Evolutionary conservation across 2,797 vertebrate species (phyloP).

Genomic region (Paedocypris micromegethes): DNA sequence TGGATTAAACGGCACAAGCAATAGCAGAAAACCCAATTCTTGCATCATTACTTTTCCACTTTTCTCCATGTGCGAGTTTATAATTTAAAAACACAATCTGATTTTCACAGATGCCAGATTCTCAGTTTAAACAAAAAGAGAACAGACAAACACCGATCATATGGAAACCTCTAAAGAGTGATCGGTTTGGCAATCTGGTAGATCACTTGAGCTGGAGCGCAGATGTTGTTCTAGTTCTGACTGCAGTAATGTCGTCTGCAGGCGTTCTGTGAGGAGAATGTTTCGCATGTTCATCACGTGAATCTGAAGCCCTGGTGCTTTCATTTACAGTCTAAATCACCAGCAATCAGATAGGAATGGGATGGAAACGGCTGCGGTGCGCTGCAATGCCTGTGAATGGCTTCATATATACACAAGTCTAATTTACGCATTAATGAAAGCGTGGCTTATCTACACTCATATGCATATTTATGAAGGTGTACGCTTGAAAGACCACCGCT

Average conservation of each 20-base stretch:
- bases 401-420: constrained; percentile 8
- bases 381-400: not conserved
- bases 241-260: constrained; percentile 6
- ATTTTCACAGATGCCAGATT: too few species aligned
- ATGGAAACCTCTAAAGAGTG: not conserved
- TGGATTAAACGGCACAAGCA: too few species aligned
- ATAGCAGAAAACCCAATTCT: too few species aligned
- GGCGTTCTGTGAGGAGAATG: constrained; percentile 14
- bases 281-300: constrained; percentile 3
- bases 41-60: too few species aligned
- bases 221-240: not conserved
- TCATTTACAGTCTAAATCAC: not conserved
- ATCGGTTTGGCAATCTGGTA: constrained; percentile 4
- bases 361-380: not conserved
- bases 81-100: too few species aligned
- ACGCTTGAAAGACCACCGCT: constrained; percentile 5
- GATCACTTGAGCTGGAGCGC: not conserved
- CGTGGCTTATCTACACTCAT: constrained; percentile 16
- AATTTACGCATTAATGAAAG: constrained; percentile 20
- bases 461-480: constrained; percentile 24
- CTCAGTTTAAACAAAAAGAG: not conserved
- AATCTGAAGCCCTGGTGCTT: constrained; percentile 10
- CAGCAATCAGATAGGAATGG: constrained; percentile 25
- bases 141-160: constrained; percentile 12
- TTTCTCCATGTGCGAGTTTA: too few species aligned